phyloP scores from a whole-genome alignment of 2,113 vertebrate genomes.

The Pomatostomus ruficeps region DNA sequence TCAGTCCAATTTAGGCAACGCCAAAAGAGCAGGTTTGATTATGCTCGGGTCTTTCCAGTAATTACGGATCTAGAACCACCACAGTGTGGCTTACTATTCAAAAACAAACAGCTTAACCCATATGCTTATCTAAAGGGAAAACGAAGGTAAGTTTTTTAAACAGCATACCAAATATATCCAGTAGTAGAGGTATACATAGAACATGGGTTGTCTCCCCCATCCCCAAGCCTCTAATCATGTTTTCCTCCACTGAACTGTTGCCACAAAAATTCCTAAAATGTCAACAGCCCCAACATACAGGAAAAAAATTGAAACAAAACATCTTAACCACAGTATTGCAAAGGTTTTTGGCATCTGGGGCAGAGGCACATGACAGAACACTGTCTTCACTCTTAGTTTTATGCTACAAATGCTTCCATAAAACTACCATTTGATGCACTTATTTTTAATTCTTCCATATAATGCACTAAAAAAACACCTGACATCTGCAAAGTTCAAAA shows the following conservation, averaged over 20 bases:
- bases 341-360: neutral
- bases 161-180: neutral
- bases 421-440: rapidly evolving
- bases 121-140: conserved; percentile 48
- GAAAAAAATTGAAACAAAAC: neutral
- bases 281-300: neutral
- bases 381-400: neutral
- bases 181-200: conserved; percentile 9
- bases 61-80: conserved; percentile 44
- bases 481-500: neutral
- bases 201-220: neutral
- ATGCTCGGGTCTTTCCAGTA: conserved; percentile 33
- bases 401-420: neutral
- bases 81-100: conserved; percentile 28
- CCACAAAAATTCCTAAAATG: conserved; percentile 27
- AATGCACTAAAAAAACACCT: neutral
- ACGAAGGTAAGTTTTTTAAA: conserved; percentile 55
- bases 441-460: neutral
- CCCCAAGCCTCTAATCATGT: conserved; percentile 10
- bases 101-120: conserved; percentile 45
- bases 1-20: neutral
- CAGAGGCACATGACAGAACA: neutral
- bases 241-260: neutral
- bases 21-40: conserved; percentile 37
- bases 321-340: neutral